Percentiles rank a stretch among this genome's conserved stretches.
Conservation (phyloP, 2,113 vertebrate species). For the Casuarius casuarius region DNA sequence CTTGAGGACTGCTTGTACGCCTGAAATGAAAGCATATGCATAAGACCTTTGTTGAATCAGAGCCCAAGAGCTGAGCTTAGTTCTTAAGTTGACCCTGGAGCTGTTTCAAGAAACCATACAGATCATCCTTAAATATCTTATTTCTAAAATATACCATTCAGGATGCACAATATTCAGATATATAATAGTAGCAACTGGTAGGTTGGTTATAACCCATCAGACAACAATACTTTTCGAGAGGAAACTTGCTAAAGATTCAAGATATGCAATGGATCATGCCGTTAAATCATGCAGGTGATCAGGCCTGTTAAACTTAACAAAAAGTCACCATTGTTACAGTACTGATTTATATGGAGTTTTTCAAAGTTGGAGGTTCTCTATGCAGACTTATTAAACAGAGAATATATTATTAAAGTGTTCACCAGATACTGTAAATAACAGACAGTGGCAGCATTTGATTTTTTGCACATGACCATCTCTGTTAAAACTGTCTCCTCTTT, state of each 20-base stretch:
- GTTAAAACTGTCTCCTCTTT: neutral
- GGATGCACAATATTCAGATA: neutral
- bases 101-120: neutral
- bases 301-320: neutral
- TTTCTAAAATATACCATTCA: conserved; percentile 3
- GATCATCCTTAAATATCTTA: conserved; percentile 8
- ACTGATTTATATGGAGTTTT: neutral
- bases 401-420: neutral
- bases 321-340: neutral
- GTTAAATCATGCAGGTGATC: neutral
- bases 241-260: neutral
- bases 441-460: neutral
- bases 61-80: neutral
- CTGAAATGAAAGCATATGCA: neutral
- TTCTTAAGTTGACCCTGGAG: conserved; percentile 28
- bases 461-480: neutral
- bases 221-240: neutral
- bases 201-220: neutral
- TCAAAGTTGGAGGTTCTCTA: neutral
- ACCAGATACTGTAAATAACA: neutral
- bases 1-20: neutral
- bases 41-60: conserved; percentile 18
- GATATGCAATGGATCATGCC: neutral
- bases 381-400: neutral
- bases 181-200: neutral